Base-by-base conservation (phyloP, 2,797 vertebrate species). In the Heterohyrax brucei region DNA sequence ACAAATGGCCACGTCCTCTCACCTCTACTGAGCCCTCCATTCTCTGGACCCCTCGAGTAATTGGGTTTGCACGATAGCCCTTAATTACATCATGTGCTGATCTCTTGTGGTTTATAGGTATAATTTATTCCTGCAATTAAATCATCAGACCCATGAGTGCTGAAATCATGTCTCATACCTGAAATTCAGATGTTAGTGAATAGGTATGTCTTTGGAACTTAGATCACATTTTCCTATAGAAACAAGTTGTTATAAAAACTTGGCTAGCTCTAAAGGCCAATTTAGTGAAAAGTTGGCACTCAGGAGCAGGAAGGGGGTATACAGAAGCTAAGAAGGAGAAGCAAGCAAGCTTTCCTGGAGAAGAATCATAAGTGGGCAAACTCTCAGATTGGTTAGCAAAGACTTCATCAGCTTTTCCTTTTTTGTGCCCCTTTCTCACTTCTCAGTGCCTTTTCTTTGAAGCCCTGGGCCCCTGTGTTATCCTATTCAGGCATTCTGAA, bases 51-150 rank as follows among this genome's bases (percentile, higher is more conserved):
- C 26, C 14, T 26, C 3, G 28, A 73, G 46, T 10, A 9, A 7
- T 10, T 59, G 64, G 13, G 5, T 64, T 44, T 39, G 61, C 39
- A 3, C 5, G 14, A 66, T 3, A 33, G 44, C 12, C 1, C 70
- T 59, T 5, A 28, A 66, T 64, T 62, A 30, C 2, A 30, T 75
- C 85, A 50, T 22, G 50, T 82, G 39, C 4, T 78, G 62, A 48
- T 26, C 13, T 68, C 68, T 82, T 13, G 2, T 24, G 70, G 28
- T 39, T 64, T 75, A 7, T 30, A 13, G 53, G 13, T 68, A 26
- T 50, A 53, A 91, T n/a, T 91, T 87, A 72, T 90, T 87, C 50
- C 48, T 56, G 68, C 39, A 84, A 46, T 93, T 89, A 85, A 76
- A 66, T 56, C 14, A 39, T 33, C n/a, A 82, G 48, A 30, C 50